phyloP scores from a whole-genome alignment of 1,140 invertebrate genomes.

The Microplitis demolitor region DNA sequence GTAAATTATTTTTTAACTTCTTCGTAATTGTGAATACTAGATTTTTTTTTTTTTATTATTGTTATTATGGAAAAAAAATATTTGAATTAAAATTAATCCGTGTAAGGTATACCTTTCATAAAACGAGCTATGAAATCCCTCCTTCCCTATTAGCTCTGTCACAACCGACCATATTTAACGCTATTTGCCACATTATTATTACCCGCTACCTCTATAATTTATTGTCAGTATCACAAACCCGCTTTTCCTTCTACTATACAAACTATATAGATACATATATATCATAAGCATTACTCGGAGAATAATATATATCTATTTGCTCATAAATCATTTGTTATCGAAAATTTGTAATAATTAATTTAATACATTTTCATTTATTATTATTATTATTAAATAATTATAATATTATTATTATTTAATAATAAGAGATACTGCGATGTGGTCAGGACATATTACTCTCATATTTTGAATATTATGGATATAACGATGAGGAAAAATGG shows the following conservation, averaged over 20 bases:
- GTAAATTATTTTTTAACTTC: too few species aligned
- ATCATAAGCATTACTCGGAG: background rate
- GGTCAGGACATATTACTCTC: too few species aligned
- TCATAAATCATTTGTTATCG: slow-evolving; percentile 5
- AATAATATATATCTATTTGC: background rate
- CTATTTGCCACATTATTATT: slow-evolving; percentile 38
- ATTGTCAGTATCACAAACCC: slow-evolving; percentile 20
- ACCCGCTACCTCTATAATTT: slow-evolving; percentile 33
- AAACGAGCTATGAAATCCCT: slow-evolving; percentile 27
- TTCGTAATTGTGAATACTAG: too few species aligned
- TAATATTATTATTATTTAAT: background rate
- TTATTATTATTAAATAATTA: background rate
- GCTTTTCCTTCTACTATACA: background rate
- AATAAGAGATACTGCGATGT: background rate
- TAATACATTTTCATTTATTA: background rate
- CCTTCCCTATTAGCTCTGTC: slow-evolving; percentile 34
- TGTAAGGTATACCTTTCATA: slow-evolving; percentile 23
- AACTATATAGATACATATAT: background rate
- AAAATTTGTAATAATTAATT: slow-evolving; percentile 13
- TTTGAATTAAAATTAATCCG: background rate
- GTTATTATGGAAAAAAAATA: background rate
- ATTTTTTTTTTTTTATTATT: too few species aligned
- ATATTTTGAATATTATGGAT: too few species aligned
- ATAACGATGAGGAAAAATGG: too few species aligned
- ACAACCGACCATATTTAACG: slow-evolving; percentile 37